A percentile compares a stretch with the other conserved stretches of the same genome.
phyloP scores from a whole-genome alignment of 1,140 invertebrate species.

The Conopomorpha cramerella region DNA sequence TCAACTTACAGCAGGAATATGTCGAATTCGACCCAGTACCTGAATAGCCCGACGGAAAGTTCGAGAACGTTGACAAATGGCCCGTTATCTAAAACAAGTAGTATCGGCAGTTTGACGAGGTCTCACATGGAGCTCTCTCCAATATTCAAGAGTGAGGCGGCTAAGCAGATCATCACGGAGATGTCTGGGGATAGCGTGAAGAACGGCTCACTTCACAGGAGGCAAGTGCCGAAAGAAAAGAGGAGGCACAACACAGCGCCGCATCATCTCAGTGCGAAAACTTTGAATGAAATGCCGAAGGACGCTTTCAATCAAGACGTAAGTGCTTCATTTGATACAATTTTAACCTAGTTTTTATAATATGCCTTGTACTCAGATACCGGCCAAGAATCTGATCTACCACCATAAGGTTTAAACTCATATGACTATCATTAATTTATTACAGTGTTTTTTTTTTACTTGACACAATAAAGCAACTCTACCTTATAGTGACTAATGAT shows the following conservation, averaged over 20 bases:
- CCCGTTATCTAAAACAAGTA: constrained; percentile 45
- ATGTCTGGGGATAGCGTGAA: constrained; percentile 67
- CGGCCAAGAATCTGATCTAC: too few species aligned
- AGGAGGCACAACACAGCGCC: constrained; percentile 87
- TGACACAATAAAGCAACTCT: too few species aligned
- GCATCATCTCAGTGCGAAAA: constrained; percentile 64
- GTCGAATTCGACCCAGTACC: constrained; percentile 39
- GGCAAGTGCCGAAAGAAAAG: constrained; percentile 78
- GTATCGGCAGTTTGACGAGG: constrained; percentile 37
- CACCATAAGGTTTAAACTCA: too few species aligned
- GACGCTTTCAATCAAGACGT: constrained; percentile 63
- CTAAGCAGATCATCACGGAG: constrained; percentile 82
- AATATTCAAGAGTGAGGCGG: constrained; percentile 83
- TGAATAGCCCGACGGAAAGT: constrained; percentile 48
- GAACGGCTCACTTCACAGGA: constrained; percentile 56
- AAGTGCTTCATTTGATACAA: too few species aligned
- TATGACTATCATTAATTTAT: too few species aligned
- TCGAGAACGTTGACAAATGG: constrained; percentile 45
- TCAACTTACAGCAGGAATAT: constrained; percentile 32
- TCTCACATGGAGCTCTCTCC: constrained; percentile 60
- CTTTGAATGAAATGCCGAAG: constrained; percentile 61
- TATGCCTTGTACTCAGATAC: too few species aligned
- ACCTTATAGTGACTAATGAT: too few species aligned
- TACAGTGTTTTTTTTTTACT: too few species aligned
- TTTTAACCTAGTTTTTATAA: too few species aligned